These are phyloP conservation scores for Characodon lateralis DNA, from an alignment of 2,797 vertebrate species.

Conservation along the genomic window DNA sequence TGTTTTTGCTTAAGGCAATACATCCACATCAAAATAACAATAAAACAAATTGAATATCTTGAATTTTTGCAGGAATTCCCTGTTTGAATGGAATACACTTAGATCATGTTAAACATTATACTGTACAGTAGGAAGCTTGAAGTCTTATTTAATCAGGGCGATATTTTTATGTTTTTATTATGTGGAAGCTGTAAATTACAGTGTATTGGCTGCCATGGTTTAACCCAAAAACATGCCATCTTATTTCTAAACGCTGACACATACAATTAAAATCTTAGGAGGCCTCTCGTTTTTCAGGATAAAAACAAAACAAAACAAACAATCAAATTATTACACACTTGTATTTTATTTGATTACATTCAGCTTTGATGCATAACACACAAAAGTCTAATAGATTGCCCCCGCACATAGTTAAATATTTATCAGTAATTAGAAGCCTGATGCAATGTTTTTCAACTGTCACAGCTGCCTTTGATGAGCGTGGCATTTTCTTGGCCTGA, in stretches of 20 bases:
- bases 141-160: not conserved
- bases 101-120: not conserved
- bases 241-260: not conserved
- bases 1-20: not conserved
- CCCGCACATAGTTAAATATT: constrained; percentile 46
- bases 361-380: not conserved
- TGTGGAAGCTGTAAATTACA: not conserved
- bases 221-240: not conserved
- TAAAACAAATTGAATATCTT: not conserved
- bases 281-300: not conserved
- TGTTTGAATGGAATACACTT: not conserved
- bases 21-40: not conserved
- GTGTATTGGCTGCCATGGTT: not conserved
- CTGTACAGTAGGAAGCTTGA: no score
- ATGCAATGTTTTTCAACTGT: constrained; percentile 33
- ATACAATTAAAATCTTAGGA: not conserved
- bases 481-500: constrained; percentile 4
- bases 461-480: constrained; percentile 3
- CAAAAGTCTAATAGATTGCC: not conserved
- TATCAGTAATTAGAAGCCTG: constrained; percentile 35
- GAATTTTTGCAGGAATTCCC: not conserved
- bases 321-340: constrained; percentile 12
- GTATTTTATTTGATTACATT: not conserved
- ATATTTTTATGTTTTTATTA: not conserved
- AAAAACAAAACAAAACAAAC: no score